Conservation (phyloP, 2,797 vertebrate species). For the Toxotes lorentzi region DNA sequence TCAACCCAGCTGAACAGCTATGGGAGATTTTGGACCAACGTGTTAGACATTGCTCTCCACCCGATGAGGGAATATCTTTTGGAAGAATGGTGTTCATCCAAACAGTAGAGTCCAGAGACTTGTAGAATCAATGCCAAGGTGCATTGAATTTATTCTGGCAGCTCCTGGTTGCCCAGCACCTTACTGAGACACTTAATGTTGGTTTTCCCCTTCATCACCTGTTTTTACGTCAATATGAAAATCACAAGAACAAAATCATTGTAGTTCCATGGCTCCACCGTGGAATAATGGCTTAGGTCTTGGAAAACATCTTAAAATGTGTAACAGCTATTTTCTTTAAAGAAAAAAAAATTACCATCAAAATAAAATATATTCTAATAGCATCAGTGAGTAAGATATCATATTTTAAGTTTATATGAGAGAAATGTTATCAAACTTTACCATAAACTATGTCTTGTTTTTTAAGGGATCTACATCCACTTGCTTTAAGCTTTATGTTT, state of each 20-base stretch:
- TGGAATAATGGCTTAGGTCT: slow-evolving; percentile 13
- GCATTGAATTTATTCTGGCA: too few relatives aligned
- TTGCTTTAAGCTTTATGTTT: background rate
- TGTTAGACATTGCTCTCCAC: too few relatives aligned
- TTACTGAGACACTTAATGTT: too few relatives aligned
- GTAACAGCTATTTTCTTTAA: background rate
- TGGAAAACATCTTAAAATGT: background rate
- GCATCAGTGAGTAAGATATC: background rate
- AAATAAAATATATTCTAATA: background rate
- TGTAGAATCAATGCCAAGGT: too few relatives aligned
- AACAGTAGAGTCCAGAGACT: too few relatives aligned
- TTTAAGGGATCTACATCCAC: background rate
- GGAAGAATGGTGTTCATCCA: too few relatives aligned
- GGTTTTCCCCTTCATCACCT: too few relatives aligned
- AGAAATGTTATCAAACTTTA: background rate
- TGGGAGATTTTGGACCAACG: too few relatives aligned
- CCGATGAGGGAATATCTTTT: too few relatives aligned
- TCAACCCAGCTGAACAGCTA: too few relatives aligned
- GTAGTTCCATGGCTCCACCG: background rate
- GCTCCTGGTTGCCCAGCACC: too few relatives aligned
- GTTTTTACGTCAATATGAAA: background rate
- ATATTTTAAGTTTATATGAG: background rate
- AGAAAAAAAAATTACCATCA: background rate
- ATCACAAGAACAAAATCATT: background rate
- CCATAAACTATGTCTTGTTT: background rate